Conservation (phyloP, 1,140 invertebrate genomes). For the Sitobion miscanthi region DNA sequence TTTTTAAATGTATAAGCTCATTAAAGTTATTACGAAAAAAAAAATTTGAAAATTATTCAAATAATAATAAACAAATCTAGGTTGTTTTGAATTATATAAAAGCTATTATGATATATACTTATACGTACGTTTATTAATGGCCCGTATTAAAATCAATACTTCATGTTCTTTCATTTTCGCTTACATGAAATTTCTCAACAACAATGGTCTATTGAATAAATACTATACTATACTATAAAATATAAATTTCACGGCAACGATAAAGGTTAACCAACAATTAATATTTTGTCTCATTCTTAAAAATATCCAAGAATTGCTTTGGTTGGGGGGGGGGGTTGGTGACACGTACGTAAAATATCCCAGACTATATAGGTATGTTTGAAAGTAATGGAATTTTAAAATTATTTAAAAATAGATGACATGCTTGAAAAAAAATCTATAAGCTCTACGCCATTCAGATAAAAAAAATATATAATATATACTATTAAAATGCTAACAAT, state of each 20-base stretch:
- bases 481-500: constrained; percentile 15
- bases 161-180: neutral
- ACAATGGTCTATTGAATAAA: neutral
- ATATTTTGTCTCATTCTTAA: neutral
- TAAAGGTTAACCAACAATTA: neutral
- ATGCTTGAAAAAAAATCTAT: neutral
- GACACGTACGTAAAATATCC: neutral
- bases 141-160: neutral
- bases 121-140: neutral
- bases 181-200: neutral
- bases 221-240: neutral
- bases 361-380: neutral
- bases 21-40: too few species aligned
- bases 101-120: neutral
- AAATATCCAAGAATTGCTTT: neutral
- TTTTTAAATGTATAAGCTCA: too few species aligned
- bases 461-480: neutral
- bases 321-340: too few species aligned
- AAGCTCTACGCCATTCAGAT: neutral
- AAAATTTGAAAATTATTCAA: neutral
- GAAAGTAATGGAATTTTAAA: neutral
- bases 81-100: neutral
- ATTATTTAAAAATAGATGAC: constrained; percentile 28
- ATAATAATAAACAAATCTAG: neutral
- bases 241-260: neutral